These are phyloP conservation scores for Charanyca ferruginea DNA, from an alignment of 2,888 invertebrate genomes.

Conservation along the genomic window DNA sequence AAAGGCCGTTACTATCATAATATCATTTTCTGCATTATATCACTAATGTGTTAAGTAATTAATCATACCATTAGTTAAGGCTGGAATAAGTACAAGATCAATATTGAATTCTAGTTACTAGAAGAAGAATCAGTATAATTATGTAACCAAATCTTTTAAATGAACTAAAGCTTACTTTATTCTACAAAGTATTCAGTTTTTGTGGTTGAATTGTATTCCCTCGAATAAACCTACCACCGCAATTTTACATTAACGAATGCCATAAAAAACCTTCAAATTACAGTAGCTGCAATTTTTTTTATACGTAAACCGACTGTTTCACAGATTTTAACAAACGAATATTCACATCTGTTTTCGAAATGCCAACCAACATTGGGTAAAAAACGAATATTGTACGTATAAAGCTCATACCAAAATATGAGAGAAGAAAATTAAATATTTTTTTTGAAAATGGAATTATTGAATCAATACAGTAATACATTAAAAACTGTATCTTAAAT, in stretches of 20 bases:
- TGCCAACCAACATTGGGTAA: constrained; percentile 24
- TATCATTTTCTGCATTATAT: not conserved
- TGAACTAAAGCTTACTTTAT: not conserved
- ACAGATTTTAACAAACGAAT: constrained; percentile 49
- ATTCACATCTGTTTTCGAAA: constrained; percentile 50
- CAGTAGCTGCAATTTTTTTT: constrained; percentile 35
- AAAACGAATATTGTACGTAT: constrained; percentile 27
- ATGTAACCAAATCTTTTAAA: not conserved
- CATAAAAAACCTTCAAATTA: constrained; percentile 40
- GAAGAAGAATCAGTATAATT: too few species aligned
- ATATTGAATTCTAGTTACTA: too few species aligned
- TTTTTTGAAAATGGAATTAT: not conserved
- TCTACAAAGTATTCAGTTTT: not conserved
- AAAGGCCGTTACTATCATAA: too few species aligned
- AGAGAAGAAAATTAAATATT: not conserved
- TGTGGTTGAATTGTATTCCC: constrained; percentile 9
- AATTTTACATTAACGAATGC: constrained; percentile 28
- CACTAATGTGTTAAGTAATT: too few species aligned
- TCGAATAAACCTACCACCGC: constrained; percentile 16
- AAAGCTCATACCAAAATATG: not conserved
- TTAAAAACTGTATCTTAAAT: too few species aligned
- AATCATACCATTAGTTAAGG: too few species aligned
- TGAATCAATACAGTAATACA: too few species aligned
- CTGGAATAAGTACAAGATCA: too few species aligned
- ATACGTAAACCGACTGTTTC: constrained; percentile 26